Evolutionary conservation across 1,140 invertebrate genomes (phyloP), one percentile per base, ranked within the genome.

Genomic region (Drosophila jambulina): DNA sequence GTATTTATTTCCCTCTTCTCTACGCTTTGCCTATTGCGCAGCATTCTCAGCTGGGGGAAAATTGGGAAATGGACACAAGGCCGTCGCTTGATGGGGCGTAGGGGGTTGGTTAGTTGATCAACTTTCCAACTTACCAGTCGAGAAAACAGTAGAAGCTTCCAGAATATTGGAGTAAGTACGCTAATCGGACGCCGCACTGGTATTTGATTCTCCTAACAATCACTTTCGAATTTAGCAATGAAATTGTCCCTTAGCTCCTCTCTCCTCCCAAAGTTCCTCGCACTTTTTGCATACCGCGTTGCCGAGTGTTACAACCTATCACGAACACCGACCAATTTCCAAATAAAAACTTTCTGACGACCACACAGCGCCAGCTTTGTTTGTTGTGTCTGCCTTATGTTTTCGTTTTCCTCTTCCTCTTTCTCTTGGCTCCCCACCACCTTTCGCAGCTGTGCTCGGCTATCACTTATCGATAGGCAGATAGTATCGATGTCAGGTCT

Each of bases 41-140:
- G 84, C 75, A 75, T 59, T 38, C 57, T 46, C 75, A 79, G 77
- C 67, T 74, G 51, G 51, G 51, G 51, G 49, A 21, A 57, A 59
- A 80, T 78, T 78, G 72, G 59, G 65, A 84, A 88, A 84, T 90
- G 74, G 54, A 78, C 68, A 80, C 85, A 88, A 88, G 84, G 84
- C 88, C 84, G 59, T 62, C 21, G 43, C 34, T 21, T 21, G 57
- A 48, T 67, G 69, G 46, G 49, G 53, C 49, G 43, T 40, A 40
- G 38, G 42, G 46, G 53, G 27, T n/a, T 40, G 17, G 21, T 34
- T 43, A 17, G 53, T n/a, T 38, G 21, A 56, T 36, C 19, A 54
- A 12, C 21, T 54, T 8, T 13, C 9, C n/a, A 10, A 27, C 54
- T 70, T 57, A 70, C 62, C 62, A 65, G 45, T 51, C 6, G 1